Evolutionary conservation across 2,113 vertebrate species (phyloP), one percentile per base, ranked within the genome.

Genomic region (Phainopepla nitens): DNA sequence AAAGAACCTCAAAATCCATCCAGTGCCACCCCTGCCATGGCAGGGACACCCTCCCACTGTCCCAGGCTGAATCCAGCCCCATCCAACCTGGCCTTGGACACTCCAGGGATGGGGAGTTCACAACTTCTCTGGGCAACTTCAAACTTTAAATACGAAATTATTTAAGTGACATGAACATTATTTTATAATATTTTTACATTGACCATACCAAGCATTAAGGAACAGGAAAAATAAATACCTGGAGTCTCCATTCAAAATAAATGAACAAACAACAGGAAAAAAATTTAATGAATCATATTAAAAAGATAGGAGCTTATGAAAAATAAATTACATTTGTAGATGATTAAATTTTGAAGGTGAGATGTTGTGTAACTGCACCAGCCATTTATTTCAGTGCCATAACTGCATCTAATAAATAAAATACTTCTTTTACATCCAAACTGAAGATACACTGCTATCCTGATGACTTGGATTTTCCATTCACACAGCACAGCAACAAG

Each of bases 291-390:
- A 87, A 91, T 77, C 62, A 62, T 61, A 66, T 61, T 91, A 87
- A 76, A 93, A 85, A 23, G 65, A 45, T 89, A 95, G 50, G 36
- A 85, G 70, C 70, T 89, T 82, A 82, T 80, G 42, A 91, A 96
- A 96, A 93, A 96, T 87, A 95, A 91, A 94, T 73, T 47, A 50
- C 78, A 91, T 79, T 93, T 93, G 78, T 35, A 94, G 91, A 51
- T 85, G 66, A 96, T 93, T 93, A 96, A 70, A 96, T 94, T 94
- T 85, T 95, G 84, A 97, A 95, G 91, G 73, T 57, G n/a, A 96
- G 90, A 50, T 41, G 75, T 62, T 93, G 75, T 42, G 10, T 82
- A 93, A 94, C 81, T 72, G 62, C 70, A 95, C 25, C 72, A 69
- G 84, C 77, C 78, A 94, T 94, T 97, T 93, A 95, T 93, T 94